A percentile compares a stretch with the other conserved stretches of the same genome.
phyloP scores from a whole-genome alignment of 2,113 vertebrate species.

The Cyphomyrus plagiostoma region DNA sequence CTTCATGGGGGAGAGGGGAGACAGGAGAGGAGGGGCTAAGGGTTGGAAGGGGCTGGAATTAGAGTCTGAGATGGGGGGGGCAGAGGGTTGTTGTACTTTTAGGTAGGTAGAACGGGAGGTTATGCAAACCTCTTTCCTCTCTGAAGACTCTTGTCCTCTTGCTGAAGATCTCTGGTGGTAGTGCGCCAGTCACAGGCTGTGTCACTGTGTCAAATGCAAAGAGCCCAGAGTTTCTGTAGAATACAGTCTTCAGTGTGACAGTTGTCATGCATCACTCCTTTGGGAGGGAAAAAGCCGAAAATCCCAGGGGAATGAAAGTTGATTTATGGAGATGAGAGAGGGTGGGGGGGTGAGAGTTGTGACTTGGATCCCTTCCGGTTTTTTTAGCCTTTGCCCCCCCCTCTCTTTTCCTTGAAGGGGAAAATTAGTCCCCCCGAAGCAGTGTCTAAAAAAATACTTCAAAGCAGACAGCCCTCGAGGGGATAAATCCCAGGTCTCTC shows the following conservation, averaged over 20 bases:
- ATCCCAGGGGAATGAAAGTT: slow-evolving; percentile 19
- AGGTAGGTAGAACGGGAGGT: slow-evolving; percentile 29
- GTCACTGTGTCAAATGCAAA: slow-evolving; percentile 33
- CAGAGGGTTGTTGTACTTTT: slow-evolving; percentile 14
- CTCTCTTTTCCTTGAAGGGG: slow-evolving; percentile 29
- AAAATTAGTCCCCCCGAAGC: slow-evolving; percentile 23
- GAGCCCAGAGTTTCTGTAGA: slow-evolving; percentile 34
- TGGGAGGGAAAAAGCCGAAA: slow-evolving; percentile 25
- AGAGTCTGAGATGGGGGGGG: slow-evolving; percentile 41
- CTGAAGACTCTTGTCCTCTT: slow-evolving; percentile 2
- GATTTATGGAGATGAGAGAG: not conserved
- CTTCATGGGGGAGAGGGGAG: slow-evolving; percentile 52
- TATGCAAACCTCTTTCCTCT: slow-evolving; percentile 40
- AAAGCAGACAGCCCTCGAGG: slow-evolving; percentile 26
- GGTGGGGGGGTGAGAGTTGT: slow-evolving; percentile 1
- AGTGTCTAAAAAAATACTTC: slow-evolving; percentile 17
- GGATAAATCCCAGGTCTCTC: slow-evolving; percentile 24
- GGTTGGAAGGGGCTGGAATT: slow-evolving; percentile 52
- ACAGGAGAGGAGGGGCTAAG: slow-evolving; percentile 35
- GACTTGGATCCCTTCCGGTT: slow-evolving; percentile 42
- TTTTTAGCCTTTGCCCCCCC: slow-evolving; percentile 35
- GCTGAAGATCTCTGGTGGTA: slow-evolving; percentile 9
- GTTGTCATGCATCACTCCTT: slow-evolving; percentile 23
- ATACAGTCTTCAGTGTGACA: slow-evolving; percentile 28
- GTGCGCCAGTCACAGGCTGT: slow-evolving; percentile 25